A percentile compares a stretch with the other conserved stretches of the same genome.
phyloP scores from a whole-genome alignment of 1,140 invertebrate species.

The Drosophila auraria region DNA sequence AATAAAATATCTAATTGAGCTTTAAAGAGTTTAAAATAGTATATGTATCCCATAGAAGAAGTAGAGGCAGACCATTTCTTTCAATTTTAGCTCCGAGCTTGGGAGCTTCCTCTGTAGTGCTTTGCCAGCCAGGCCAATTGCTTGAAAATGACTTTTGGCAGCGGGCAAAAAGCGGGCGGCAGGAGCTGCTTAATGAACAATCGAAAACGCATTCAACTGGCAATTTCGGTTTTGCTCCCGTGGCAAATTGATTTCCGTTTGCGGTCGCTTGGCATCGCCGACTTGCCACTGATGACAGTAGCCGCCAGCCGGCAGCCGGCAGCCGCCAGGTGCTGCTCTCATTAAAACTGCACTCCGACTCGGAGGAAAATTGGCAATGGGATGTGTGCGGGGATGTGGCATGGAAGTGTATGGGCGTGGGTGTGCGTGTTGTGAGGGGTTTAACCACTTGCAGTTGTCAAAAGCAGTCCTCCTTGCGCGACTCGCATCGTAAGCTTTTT shows the following conservation, averaged over 20 bases:
- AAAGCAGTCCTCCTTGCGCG: slow-evolving; percentile 45
- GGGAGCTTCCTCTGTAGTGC: slow-evolving; percentile 15
- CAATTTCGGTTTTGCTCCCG: slow-evolving; percentile 68
- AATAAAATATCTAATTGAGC: neutral
- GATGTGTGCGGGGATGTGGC: neutral
- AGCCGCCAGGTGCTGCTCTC: slow-evolving; percentile 66
- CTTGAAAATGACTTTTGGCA: slow-evolving; percentile 82
- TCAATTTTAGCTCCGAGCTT: neutral
- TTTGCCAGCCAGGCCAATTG: slow-evolving; percentile 72
- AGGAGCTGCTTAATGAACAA: slow-evolving; percentile 76
- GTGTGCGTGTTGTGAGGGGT: neutral
- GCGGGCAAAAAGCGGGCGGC: slow-evolving; percentile 47
- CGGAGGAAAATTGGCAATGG: slow-evolving; percentile 30
- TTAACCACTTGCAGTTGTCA: slow-evolving; percentile 53
- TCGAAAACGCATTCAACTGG: slow-evolving; percentile 82
- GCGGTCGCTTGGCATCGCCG: slow-evolving; percentile 60
- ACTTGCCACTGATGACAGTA: slow-evolving; percentile 42
- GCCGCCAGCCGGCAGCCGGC: slow-evolving; percentile 8
- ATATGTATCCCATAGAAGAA: too few species aligned
- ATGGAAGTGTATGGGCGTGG: neutral
- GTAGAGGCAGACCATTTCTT: neutral
- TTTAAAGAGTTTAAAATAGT: too few species aligned
- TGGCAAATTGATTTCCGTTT: slow-evolving; percentile 79
- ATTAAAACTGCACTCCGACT: slow-evolving; percentile 67
- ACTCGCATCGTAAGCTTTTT: slow-evolving; percentile 30